These are phyloP conservation scores for Drosophila acutilabella DNA, from an alignment of 2,888 invertebrate species.

Conservation along the genomic window DNA sequence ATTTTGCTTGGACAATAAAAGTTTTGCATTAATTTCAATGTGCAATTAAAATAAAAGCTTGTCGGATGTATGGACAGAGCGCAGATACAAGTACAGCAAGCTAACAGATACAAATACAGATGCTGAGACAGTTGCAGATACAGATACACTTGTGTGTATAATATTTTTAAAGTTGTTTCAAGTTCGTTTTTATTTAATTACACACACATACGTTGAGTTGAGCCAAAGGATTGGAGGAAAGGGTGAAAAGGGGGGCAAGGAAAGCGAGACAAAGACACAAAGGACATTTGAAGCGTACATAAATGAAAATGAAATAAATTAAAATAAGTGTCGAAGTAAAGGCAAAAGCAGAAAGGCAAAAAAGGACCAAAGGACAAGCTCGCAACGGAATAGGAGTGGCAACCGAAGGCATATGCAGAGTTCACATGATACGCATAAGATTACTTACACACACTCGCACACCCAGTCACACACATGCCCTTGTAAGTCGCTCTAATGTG, in stretches of 20 bases:
- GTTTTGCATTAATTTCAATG: conserved; percentile 35
- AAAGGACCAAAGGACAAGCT: background rate
- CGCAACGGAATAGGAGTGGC: conserved; percentile 11
- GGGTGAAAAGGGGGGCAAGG: background rate
- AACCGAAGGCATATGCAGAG: conserved; percentile 49
- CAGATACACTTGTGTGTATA: conserved; percentile 1
- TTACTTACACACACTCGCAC: conserved; percentile 47
- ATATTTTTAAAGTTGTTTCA: conserved; percentile 43
- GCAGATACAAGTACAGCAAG: background rate
- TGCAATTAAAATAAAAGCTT: conserved; percentile 69
- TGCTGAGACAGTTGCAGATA: background rate
- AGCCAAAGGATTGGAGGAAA: background rate
- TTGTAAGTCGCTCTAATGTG: conserved; percentile 71
- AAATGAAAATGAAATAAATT: conserved; percentile 78
- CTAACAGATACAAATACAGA: background rate
- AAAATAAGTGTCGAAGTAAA: conserved; percentile 77
- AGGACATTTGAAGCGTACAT: conserved; percentile 69
- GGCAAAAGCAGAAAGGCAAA: conserved; percentile 55
- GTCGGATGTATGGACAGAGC: conserved; percentile 19
- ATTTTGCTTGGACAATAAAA: conserved; percentile 10
- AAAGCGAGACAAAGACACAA: conserved; percentile 35
- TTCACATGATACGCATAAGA: conserved; percentile 75
- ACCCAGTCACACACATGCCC: conserved; percentile 4
- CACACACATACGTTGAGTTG: conserved; percentile 31
- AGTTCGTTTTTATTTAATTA: conserved; percentile 71